Evolutionary conservation across 2,888 invertebrate species (phyloP), one percentile per base, ranked within the genome.

Genomic region (Dastarcus helophoroides): DNA sequence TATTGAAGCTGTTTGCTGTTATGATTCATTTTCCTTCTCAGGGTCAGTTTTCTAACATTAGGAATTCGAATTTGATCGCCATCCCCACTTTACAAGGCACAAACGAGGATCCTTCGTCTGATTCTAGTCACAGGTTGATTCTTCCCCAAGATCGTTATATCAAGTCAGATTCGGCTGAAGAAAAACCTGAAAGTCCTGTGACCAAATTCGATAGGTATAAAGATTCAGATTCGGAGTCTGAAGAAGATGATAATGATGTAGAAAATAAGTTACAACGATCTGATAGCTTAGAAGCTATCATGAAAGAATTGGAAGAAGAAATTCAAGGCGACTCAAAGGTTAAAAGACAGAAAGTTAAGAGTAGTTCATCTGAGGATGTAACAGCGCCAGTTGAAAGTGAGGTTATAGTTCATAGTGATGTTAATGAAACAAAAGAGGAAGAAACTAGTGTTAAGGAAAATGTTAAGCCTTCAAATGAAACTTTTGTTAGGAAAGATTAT

Each of bases 171-270:
- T 31, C 28, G 14, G 23, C 22, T 2, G 28, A 39, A 26, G 38
- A 44, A 31, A 33, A 42, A n/a, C 26, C 21, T 8, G 33, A 27
- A 19, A 51, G 51, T 35, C 37, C 38, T 3, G 43, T 40, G 4
- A 60, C 56, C 38, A 69, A 69, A 49, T 69, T 69, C 47, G 64
- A 63, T 44, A 58, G 68, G 11, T 68, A 65, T 38, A 60, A 67
- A 32, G 58, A 60, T 36, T 61, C 62, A 0, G 65, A 65, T 40
- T 63, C 64, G 0, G 60, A 60, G 29, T 54, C 58, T 2, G 53
- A 52, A 15, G 50, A 53, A 11, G 51, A 53, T 10, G 43, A 54
- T 9, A 44, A 58, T 26, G 51, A 49, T 21, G 43, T 53, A 3
- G 44, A 56, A n/a, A 38, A 56, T 7, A 59, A 63, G 42, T 52